Conservation (phyloP, 2,797 vertebrate genomes). For the Okamejei kenojei region DNA sequence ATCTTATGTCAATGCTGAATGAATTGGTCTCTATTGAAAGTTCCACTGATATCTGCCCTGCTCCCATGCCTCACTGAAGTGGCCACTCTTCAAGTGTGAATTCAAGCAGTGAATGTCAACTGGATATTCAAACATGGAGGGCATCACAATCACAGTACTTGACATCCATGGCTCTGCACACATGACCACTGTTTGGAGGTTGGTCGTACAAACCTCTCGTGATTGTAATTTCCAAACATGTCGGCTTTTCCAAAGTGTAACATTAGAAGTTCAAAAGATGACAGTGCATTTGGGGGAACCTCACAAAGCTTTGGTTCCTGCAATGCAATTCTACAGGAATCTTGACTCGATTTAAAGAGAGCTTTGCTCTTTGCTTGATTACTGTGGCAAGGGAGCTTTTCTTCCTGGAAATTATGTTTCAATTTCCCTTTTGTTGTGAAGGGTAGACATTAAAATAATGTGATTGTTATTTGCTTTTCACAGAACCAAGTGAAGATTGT, state of each 20-base stretch:
- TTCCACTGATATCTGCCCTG: neutral
- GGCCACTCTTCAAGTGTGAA: neutral
- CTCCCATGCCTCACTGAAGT: neutral
- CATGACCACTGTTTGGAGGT: neutral
- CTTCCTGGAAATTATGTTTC: neutral
- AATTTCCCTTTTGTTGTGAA: neutral
- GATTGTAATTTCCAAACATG: neutral
- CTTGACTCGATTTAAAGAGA: neutral
- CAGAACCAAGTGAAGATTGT: neutral
- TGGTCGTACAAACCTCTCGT: neutral
- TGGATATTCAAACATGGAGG: neutral
- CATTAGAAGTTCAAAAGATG: neutral
- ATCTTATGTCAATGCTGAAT: neutral
- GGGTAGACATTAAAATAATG: neutral
- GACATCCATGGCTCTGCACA: neutral
- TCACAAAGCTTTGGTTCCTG: neutral
- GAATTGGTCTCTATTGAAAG: neutral
- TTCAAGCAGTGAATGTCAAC: neutral
- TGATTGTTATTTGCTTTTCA: neutral
- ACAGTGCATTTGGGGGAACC: neutral
- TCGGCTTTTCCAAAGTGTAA: neutral
- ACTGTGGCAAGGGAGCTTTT: neutral
- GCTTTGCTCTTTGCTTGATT: neutral
- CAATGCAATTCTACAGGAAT: neutral
- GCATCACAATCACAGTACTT: neutral